phyloP scores from a whole-genome alignment of 2,797 vertebrate genomes.

The Eulemur mongoz region DNA sequence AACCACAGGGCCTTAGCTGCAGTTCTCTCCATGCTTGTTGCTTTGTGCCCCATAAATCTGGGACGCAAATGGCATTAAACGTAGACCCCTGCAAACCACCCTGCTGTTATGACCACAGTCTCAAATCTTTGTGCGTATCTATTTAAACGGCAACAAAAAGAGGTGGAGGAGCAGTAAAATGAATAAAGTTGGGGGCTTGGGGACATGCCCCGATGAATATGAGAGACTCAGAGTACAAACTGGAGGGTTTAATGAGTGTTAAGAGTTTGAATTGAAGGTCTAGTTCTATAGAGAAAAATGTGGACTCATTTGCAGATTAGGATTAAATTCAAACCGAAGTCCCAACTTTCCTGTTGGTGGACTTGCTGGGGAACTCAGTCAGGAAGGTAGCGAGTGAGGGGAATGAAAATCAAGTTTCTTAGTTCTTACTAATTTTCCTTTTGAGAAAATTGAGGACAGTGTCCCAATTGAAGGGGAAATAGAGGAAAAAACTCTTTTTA shows the following conservation, averaged over 20 bases:
- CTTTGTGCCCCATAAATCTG: not conserved
- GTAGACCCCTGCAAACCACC: not conserved
- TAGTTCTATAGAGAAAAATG: not conserved
- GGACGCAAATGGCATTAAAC: not conserved
- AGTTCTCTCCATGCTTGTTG: not conserved
- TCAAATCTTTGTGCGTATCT: not conserved
- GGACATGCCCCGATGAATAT: fast-evolving
- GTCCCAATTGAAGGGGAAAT: not conserved
- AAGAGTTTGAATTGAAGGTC: not conserved
- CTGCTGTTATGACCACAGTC: not conserved
- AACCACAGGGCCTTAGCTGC: not conserved
- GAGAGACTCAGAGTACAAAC: not conserved
- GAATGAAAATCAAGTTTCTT: not conserved
- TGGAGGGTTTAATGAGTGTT: not conserved
- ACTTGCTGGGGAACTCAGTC: not conserved
- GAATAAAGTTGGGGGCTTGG: not conserved
- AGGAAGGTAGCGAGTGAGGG: not conserved
- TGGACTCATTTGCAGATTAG: not conserved
- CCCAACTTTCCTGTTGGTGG: not conserved
- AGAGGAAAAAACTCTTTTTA: not conserved
- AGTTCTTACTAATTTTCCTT: not conserved
- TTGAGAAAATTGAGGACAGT: not conserved
- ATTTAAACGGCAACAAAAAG: not conserved
- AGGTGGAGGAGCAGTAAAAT: not conserved
- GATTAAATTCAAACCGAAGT: not conserved